Percentiles rank a stretch among this genome's conserved stretches.
These are phyloP conservation scores for Centropristis striata DNA, from an alignment of 2,113 vertebrate genomes.

Conservation along the genomic window DNA sequence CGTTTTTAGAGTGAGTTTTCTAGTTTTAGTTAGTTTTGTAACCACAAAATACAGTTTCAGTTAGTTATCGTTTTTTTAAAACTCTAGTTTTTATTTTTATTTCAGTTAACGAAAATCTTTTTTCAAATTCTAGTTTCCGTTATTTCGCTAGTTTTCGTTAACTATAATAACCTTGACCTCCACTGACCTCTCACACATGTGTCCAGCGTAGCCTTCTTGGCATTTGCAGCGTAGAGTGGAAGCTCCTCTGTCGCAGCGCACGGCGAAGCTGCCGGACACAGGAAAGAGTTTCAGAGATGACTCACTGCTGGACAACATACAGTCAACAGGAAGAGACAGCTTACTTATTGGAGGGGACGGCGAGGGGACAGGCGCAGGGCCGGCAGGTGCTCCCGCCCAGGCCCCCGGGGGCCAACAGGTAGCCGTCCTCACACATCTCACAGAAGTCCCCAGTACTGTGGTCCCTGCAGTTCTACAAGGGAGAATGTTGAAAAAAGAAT, in stretches of 20 bases:
- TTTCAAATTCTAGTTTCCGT: no score
- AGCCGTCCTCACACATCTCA: slow-evolving; percentile 92
- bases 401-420: slow-evolving; percentile 78
- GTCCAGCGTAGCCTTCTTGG: slow-evolving; percentile 93
- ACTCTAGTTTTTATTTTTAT: no score
- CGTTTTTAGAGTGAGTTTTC: no score
- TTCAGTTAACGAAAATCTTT: no score
- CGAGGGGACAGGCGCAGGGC: slow-evolving; percentile 93
- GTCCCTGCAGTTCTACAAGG: slow-evolving; percentile 88
- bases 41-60: no score
- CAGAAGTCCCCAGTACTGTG: slow-evolving; percentile 94
- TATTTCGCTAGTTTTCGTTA: no score
- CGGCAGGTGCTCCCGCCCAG: slow-evolving; percentile 83
- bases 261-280: slow-evolving; percentile 89
- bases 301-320: neutral
- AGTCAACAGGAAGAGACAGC: slow-evolving; percentile 38
- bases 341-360: slow-evolving; percentile 89
- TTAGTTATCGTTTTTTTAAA: no score
- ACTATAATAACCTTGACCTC: no score
- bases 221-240: slow-evolving; percentile 90
- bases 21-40: no score
- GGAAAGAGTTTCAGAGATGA: slow-evolving; percentile 39
- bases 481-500: neutral
- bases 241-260: slow-evolving; percentile 89
- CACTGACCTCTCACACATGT: slow-evolving; percentile 95